phyloP scores from a whole-genome alignment of 2,113 vertebrate genomes.

The Centrocercus urophasianus region DNA sequence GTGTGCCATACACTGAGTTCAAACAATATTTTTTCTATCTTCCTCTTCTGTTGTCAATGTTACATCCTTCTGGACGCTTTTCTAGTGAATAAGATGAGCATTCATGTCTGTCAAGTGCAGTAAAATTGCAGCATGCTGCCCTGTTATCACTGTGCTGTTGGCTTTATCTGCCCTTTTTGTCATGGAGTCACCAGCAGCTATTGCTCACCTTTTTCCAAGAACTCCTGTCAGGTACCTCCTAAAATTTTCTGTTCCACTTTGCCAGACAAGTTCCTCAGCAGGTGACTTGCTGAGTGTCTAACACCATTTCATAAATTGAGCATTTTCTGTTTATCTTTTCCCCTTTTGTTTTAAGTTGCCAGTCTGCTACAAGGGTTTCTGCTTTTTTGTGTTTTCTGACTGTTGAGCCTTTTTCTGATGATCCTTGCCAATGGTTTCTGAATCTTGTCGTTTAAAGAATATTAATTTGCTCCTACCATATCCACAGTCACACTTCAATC shows the following conservation, averaged over 20 bases:
- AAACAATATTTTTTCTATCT: not conserved
- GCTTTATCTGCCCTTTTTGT: not conserved
- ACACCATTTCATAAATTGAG: not conserved
- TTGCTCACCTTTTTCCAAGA: not conserved
- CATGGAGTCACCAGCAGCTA: not conserved
- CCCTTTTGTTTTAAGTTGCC: not conserved
- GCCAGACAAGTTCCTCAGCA: not conserved
- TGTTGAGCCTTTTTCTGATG: not conserved
- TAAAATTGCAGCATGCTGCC: not conserved
- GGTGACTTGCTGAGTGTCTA: not conserved
- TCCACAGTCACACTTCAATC: not conserved
- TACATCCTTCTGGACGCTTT: not conserved
- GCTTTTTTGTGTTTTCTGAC: not conserved
- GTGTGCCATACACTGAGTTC: not conserved
- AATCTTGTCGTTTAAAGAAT: not conserved
- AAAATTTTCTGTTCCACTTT: not conserved
- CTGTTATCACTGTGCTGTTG: not conserved
- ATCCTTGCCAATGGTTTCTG: not conserved
- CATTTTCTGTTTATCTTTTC: not conserved
- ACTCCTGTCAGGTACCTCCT: not conserved
- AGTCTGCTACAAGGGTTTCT: not conserved
- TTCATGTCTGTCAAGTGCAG: not conserved
- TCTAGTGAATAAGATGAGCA: not conserved
- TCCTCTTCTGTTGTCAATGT: not conserved
- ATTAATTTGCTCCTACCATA: not conserved